A percentile compares a stretch with the other conserved stretches of the same genome.
Evolutionary conservation across 2,888 invertebrate species (phyloP).

Genomic region (Abrostola triplasia): DNA sequence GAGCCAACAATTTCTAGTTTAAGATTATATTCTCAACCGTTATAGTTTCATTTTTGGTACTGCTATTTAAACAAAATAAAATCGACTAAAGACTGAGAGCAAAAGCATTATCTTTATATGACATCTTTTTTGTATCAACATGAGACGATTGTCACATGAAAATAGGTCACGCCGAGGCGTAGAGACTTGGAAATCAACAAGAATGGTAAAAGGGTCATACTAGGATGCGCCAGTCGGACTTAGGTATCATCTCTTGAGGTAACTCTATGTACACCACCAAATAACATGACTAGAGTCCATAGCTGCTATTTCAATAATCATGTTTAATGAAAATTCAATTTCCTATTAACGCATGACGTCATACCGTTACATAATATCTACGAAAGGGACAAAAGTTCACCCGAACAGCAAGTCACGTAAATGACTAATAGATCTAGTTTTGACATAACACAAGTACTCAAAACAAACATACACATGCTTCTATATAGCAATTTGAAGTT

Average conservation of each 20-base stretch:
- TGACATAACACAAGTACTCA: constrained; percentile 47
- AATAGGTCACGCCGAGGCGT: too few relatives aligned
- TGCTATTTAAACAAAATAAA: background rate
- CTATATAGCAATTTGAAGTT: background rate
- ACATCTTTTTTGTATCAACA: too few relatives aligned
- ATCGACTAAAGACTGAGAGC: background rate
- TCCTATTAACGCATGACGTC: constrained; percentile 33
- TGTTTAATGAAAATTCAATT: constrained; percentile 4
- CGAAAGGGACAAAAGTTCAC: constrained; percentile 47
- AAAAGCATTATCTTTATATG: background rate
- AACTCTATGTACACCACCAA: too few relatives aligned
- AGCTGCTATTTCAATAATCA: too few relatives aligned
- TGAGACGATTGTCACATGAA: too few relatives aligned
- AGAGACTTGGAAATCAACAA: too few relatives aligned
- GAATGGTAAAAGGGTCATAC: too few relatives aligned
- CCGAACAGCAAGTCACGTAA: constrained; percentile 53
- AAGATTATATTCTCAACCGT: background rate
- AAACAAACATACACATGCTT: background rate
- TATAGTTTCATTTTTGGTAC: background rate
- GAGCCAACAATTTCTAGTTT: constrained; percentile 18
- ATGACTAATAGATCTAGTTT: constrained; percentile 61
- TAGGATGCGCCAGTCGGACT: too few relatives aligned
- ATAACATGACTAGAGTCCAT: too few relatives aligned
- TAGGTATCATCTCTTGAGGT: too few relatives aligned
- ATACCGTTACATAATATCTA: constrained; percentile 34